Evolutionary conservation across 2,888 invertebrate genomes (phyloP).

Genomic region (Melinaea marsaeus): DNA sequence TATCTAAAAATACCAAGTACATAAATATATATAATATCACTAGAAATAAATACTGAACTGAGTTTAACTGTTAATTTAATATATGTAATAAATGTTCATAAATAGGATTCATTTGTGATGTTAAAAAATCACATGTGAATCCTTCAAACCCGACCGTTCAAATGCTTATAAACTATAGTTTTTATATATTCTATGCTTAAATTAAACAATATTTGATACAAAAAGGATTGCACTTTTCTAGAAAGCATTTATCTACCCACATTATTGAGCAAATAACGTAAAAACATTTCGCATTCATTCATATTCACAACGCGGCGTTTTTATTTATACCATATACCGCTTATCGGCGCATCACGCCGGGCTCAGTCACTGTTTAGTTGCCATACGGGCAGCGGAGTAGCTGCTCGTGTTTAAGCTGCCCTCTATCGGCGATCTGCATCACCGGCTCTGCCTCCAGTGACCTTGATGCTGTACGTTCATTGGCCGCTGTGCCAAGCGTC

Average conservation of each 20-base stretch:
- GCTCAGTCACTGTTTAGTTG: conserved; percentile 63
- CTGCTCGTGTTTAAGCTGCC: conserved; percentile 61
- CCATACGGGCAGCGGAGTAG: conserved; percentile 66
- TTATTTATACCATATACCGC: conserved; percentile 72
- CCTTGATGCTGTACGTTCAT: conserved; percentile 71
- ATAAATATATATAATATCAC: too few relatives aligned
- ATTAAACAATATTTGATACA: not conserved
- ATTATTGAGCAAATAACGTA: conserved; percentile 38
- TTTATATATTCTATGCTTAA: too few relatives aligned
- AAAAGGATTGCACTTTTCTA: not conserved
- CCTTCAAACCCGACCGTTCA: too few relatives aligned
- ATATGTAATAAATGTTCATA: too few relatives aligned
- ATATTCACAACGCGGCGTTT: conserved; percentile 65
- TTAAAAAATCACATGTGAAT: too few relatives aligned
- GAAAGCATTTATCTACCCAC: conserved; percentile 15
- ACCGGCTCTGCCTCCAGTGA: conserved; percentile 56
- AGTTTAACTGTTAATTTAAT: too few relatives aligned
- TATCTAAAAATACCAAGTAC: too few relatives aligned
- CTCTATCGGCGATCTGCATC: conserved; percentile 47
- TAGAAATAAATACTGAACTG: too few relatives aligned
- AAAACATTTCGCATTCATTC: conserved; percentile 57
- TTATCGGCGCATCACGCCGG: conserved; percentile 70
- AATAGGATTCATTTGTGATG: too few relatives aligned
- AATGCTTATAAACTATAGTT: too few relatives aligned
- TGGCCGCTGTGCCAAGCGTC: conserved; percentile 65